Evolutionary conservation across 2,888 invertebrate species (phyloP), one percentile per base, ranked within the genome.

Genomic region (Erebia aethiops): DNA sequence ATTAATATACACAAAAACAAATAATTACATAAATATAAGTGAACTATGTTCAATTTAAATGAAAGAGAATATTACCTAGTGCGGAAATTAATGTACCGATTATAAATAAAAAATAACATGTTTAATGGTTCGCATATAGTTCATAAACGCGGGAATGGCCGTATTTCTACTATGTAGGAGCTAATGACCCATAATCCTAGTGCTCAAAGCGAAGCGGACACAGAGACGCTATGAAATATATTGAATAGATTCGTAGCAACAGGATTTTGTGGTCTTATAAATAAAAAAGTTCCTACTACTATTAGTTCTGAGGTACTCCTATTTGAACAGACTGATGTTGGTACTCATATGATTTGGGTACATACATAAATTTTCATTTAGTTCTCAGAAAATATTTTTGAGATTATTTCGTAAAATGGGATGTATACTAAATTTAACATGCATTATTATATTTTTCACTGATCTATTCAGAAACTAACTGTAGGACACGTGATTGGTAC

Each of bases 151-250:
- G 69, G 56, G 60, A 67, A 69, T 54, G 54, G 52, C 46, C 57
- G 71, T 67, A 70, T 63, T 67, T 71, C 62, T 56, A 56, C 46
- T 52, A 49, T 57, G 52, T 70, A 66, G 49, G 26, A 71, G 10
- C 69, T 71, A 73, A 74, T 71, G 74, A 71, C 56, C 69, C 73
- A 67, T 67, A 69, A 71, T 69, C 68, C 35, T 67, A 57, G 67
- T 69, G 52, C 71, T 70, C 51, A 68, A 54, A 61, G 52, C 43
- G 16, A 60, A 60, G 16, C 43, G 60, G 60, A 60, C 43, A 60
- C 41, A 60, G 16, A 16, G 41, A 43, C 5, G 16, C 10, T 60
- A 16, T 60, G 41, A 43, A 41, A 60, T 60, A 60, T 60, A 41
- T 60, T 43, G 41, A 41, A 43, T 43, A 5, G 10, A 41, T 9